Conservation (phyloP, 2,113 vertebrate genomes). For the Salvelinus fontinalis region DNA sequence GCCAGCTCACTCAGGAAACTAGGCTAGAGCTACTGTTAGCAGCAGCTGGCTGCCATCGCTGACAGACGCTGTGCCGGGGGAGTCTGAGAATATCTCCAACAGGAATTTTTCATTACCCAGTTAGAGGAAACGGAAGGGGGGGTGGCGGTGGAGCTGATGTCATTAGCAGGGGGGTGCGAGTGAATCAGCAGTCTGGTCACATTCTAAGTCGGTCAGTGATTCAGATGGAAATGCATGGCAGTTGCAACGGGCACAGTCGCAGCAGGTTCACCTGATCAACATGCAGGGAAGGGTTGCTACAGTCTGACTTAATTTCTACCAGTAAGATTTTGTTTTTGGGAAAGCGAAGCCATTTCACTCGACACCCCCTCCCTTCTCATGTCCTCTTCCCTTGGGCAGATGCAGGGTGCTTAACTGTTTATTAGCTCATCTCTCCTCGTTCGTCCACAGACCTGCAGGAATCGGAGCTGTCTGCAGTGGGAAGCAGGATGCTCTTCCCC, state of each 20-base stretch:
- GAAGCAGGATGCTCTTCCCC: slow-evolving; percentile 97
- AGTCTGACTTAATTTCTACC: slow-evolving; percentile 7
- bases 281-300: slow-evolving; percentile 39
- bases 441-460: slow-evolving; percentile 81
- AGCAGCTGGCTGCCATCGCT: slow-evolving; percentile 26
- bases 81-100: slow-evolving; percentile 56
- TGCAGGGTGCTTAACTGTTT: slow-evolving; percentile 15
- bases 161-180: slow-evolving; percentile 89
- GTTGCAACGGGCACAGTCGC: slow-evolving; percentile 69
- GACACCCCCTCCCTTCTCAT: slow-evolving; percentile 1
- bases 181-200: slow-evolving; percentile 97
- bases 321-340: slow-evolving; percentile 7
- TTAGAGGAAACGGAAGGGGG: slow-evolving; percentile 68
- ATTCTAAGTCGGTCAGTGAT: slow-evolving; percentile 93
- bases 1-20: slow-evolving; percentile 57
- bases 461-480: slow-evolving; percentile 82
- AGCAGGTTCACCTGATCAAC: slow-evolving; percentile 67
- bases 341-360: slow-evolving; percentile 17
- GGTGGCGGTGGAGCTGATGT: slow-evolving; percentile 81
- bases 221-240: slow-evolving; percentile 89
- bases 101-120: slow-evolving; percentile 75
- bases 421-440: slow-evolving; percentile 22
- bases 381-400: slow-evolving; percentile 20
- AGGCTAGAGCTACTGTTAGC: slow-evolving; percentile 49
- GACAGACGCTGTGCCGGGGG: slow-evolving; percentile 33